A percentile compares a stretch with the other conserved stretches of the same genome.
Evolutionary conservation across 2,797 vertebrate species (phyloP).

Genomic region (Oreochromis mossambicus): DNA sequence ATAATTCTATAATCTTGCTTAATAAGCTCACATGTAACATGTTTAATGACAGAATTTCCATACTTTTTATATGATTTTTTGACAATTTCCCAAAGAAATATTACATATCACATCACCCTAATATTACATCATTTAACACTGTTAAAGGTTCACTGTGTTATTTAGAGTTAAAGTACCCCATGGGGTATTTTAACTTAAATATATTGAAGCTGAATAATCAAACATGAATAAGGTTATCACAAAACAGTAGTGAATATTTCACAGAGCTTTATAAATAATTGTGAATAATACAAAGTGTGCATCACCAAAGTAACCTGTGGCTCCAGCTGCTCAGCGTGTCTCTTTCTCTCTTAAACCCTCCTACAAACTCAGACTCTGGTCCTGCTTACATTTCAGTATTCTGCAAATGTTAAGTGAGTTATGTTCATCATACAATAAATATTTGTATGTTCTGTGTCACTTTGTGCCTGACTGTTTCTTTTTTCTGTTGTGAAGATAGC

Average conservation of each 20-base stretch:
- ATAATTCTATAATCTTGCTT: background rate
- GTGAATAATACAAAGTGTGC: background rate
- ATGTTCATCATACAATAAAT: background rate
- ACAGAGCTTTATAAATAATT: background rate
- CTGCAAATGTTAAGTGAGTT: background rate
- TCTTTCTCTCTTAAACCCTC: background rate
- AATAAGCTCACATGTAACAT: background rate
- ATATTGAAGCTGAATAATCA: background rate
- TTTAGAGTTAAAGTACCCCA: background rate
- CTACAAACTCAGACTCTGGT: background rate
- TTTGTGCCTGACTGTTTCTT: background rate
- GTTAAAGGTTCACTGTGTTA: background rate
- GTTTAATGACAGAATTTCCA: background rate
- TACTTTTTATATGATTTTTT: background rate
- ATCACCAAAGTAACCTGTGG: background rate
- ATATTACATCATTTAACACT: background rate
- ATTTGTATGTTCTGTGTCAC: background rate
- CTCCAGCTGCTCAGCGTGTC: background rate
- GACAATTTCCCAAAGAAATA: accelerated
- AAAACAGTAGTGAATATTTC: background rate
- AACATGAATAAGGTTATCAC: background rate
- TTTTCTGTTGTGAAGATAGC: background rate
- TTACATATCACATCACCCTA: background rate
- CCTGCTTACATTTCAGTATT: background rate
- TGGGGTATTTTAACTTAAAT: background rate